These are phyloP conservation scores for Gonatopus flavifemur DNA, from an alignment of 1,140 invertebrate genomes.

Conservation along the genomic window DNA sequence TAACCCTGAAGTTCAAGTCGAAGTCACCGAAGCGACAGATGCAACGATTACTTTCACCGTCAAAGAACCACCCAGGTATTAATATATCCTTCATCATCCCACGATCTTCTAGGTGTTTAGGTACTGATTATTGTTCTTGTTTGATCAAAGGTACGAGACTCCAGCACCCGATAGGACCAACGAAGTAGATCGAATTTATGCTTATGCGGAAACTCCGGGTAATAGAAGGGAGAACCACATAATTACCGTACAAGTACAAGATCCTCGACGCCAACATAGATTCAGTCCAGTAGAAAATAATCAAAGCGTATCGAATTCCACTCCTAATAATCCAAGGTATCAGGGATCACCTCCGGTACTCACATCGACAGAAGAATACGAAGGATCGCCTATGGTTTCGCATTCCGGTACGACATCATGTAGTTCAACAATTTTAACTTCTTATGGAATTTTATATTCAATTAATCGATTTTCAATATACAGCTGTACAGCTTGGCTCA, in stretches of 20 bases:
- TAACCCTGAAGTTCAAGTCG: constrained; percentile 39
- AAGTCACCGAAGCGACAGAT: constrained; percentile 28
- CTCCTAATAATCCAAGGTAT: constrained; percentile 18
- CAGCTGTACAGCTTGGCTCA: constrained; percentile 33
- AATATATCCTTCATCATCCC: too few relatives aligned
- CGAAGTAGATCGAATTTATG: constrained; percentile 39
- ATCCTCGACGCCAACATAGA: constrained; percentile 37
- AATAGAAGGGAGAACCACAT: constrained; percentile 36
- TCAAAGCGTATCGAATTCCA: constrained; percentile 13
- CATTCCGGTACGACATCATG: constrained; percentile 13
- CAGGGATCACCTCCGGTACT: constrained; percentile 38
- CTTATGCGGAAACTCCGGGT: constrained; percentile 38
- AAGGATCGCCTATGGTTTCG: constrained; percentile 30
- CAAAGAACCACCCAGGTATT: constrained; percentile 47
- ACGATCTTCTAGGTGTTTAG: not conserved
- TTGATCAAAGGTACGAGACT: constrained; percentile 40
- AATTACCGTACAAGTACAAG: constrained; percentile 36
- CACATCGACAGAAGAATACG: constrained; percentile 37
- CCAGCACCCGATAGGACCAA: constrained; percentile 32
- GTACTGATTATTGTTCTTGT: too few relatives aligned
- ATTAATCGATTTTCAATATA: too few relatives aligned
- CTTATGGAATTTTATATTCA: too few relatives aligned
- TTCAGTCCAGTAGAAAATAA: constrained; percentile 43
- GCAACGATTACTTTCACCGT: constrained; percentile 32
- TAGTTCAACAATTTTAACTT: too few relatives aligned